Percentiles rank a stretch among this genome's conserved stretches.
phyloP scores from a whole-genome alignment of 2,888 invertebrate species.

The Phyllotreta striolata region DNA sequence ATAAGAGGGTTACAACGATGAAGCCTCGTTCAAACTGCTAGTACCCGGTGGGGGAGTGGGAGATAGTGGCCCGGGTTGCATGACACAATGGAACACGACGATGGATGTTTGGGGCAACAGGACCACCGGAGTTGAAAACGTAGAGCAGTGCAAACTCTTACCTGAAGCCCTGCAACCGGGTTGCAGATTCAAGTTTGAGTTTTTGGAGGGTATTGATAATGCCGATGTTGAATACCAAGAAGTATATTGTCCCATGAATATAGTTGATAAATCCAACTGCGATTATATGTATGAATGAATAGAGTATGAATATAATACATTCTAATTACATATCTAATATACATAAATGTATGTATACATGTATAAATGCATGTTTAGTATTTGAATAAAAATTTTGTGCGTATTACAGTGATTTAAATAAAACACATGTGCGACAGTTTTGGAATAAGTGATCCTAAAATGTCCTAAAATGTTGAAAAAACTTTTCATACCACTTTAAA shows the following conservation, averaged over 20 bases:
- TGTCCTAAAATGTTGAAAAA: too few relatives aligned
- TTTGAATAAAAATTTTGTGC: too few relatives aligned
- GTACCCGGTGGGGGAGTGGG: conserved; percentile 41
- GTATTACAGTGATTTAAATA: too few relatives aligned
- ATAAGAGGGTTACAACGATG: too few relatives aligned
- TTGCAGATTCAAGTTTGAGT: conserved; percentile 37
- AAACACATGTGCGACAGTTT: too few relatives aligned
- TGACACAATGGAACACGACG: conserved; percentile 37
- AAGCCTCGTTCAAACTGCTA: conserved; percentile 37
- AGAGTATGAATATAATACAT: too few relatives aligned
- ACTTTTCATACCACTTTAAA: too few relatives aligned
- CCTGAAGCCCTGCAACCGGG: conserved; percentile 34
- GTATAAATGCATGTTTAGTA: too few relatives aligned
- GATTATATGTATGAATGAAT: conserved; percentile 25
- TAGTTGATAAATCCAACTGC: too few relatives aligned
- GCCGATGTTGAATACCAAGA: conserved; percentile 35
- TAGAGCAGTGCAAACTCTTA: conserved; percentile 32
- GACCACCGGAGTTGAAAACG: conserved; percentile 30
- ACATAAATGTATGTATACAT: too few relatives aligned
- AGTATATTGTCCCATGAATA: conserved; percentile 39
- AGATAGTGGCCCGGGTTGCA: conserved; percentile 37
- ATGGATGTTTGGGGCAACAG: conserved; percentile 34
- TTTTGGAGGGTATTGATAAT: conserved; percentile 36
- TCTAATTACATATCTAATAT: too few relatives aligned
- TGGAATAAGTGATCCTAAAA: too few relatives aligned